These are phyloP conservation scores for Paracentrotus lividus DNA, from an alignment of 53 echinoderm and acorn worm genomes.

Conservation along the genomic window DNA sequence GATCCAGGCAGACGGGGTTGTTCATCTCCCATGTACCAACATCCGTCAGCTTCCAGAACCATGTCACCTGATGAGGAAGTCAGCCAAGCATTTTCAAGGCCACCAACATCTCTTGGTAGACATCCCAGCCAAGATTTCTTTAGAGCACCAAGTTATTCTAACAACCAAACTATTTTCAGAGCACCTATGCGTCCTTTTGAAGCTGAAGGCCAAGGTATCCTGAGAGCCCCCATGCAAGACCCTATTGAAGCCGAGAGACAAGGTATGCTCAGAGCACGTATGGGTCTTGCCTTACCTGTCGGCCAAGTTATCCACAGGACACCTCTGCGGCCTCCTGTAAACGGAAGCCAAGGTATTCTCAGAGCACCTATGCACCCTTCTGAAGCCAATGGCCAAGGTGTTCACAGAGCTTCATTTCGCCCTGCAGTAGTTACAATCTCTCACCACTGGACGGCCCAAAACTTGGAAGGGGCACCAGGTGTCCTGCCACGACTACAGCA, in stretches of 20 bases:
- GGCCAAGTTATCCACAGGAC: not conserved
- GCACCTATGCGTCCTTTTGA: not conserved
- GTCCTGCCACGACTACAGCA: not conserved
- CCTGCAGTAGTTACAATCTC: conserved; percentile 5
- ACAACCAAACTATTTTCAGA: not conserved
- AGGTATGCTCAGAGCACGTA: not conserved
- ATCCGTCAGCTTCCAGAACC: not conserved
- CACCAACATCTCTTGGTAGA: not conserved
- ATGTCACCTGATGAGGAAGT: not conserved
- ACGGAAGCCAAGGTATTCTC: not conserved
- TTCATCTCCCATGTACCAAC: not conserved
- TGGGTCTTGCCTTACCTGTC: not conserved
- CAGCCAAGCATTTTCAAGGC: not conserved
- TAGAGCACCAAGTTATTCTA: not conserved
- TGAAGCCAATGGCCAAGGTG: not conserved
- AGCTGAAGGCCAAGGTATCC: not conserved
- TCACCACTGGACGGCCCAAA: not conserved
- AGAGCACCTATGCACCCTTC: not conserved
- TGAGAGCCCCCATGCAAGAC: not conserved
- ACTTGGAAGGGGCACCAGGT: not conserved
- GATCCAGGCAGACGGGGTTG: not conserved
- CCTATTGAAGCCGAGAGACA: too few species aligned
- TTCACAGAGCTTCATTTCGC: not conserved
- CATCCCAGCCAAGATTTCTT: not conserved
- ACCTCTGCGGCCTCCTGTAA: not conserved